Conservation (phyloP, 2,888 invertebrate genomes). For the Drosophila pegasa region DNA sequence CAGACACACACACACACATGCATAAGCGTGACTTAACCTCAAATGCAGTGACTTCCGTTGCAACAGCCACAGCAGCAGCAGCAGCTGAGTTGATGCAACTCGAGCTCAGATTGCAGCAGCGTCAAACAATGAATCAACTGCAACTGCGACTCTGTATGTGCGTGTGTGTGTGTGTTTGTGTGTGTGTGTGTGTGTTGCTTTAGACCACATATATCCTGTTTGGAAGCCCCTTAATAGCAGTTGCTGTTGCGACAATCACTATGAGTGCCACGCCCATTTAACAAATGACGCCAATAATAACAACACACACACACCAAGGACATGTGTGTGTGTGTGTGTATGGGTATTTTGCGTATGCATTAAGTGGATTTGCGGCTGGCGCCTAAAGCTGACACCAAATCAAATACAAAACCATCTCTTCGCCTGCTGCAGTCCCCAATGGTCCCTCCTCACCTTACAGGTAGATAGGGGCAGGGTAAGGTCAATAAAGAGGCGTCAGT, state of each 20-base stretch:
- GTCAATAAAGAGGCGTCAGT: not conserved
- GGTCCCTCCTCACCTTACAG: not conserved
- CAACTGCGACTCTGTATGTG: slow-evolving; percentile 1
- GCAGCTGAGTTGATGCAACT: slow-evolving; percentile 30
- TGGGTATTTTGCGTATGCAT: slow-evolving; percentile 26
- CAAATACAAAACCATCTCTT: slow-evolving; percentile 50
- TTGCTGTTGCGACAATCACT: slow-evolving; percentile 47
- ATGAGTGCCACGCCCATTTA: slow-evolving; percentile 18
- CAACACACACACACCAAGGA: slow-evolving; percentile 12
- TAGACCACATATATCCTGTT: slow-evolving; percentile 31
- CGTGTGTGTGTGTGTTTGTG: slow-evolving; percentile 4
- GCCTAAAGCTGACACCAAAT: slow-evolving; percentile 63
- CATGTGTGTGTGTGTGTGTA: slow-evolving; percentile 1
- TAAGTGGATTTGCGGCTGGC: slow-evolving; percentile 53
- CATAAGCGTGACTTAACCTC: slow-evolving; percentile 59
- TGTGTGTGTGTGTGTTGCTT: slow-evolving; percentile 11
- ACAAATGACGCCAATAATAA: slow-evolving; percentile 51
- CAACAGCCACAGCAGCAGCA: slow-evolving; percentile 24
- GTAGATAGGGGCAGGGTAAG: not conserved
- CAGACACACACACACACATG: slow-evolving; percentile 3
- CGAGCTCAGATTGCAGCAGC: slow-evolving; percentile 8
- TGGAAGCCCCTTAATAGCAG: slow-evolving; percentile 39
- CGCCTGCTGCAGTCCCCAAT: not conserved
- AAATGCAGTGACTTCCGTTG: slow-evolving; percentile 59
- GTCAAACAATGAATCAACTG: slow-evolving; percentile 19